phyloP scores from a whole-genome alignment of 64 coral and sea anemone genomes.

The Anthopleura sola region DNA sequence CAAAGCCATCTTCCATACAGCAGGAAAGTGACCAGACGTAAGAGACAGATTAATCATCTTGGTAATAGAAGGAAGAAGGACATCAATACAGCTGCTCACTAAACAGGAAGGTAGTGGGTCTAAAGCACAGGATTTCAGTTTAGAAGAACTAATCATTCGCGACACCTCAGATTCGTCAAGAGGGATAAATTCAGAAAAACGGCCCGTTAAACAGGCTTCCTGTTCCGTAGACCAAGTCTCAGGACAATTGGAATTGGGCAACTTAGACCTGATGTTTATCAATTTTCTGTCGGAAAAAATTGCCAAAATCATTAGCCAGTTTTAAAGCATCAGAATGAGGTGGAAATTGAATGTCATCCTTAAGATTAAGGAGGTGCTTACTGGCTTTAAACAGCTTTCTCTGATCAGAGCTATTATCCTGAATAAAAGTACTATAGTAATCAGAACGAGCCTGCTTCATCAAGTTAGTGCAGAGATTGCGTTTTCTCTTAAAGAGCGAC shows the following conservation, averaged over 20 bases:
- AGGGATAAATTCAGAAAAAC: no score
- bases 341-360: conserved; percentile 16
- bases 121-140: no score
- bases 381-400: conserved; percentile 29
- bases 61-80: no score
- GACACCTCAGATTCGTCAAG: no score
- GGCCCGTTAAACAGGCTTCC: not conserved
- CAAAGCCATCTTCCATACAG: no score
- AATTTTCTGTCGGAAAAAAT: conserved; percentile 23
- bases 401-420: conserved; percentile 31
- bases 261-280: not conserved
- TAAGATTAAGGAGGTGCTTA: conserved; percentile 34
- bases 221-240: conserved; percentile 2
- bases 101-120: no score
- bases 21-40: no score
- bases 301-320: conserved; percentile 15
- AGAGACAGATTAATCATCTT: no score
- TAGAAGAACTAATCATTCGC: no score
- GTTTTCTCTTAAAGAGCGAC: no score
- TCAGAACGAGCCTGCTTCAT: conserved; percentile 33
- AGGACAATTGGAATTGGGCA: not conserved
- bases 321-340: conserved; percentile 14
- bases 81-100: no score
- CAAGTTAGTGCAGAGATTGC: not conserved
- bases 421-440: conserved; percentile 25